Conservation (phyloP, 2,113 vertebrate species). For the Anhinga anhinga region DNA sequence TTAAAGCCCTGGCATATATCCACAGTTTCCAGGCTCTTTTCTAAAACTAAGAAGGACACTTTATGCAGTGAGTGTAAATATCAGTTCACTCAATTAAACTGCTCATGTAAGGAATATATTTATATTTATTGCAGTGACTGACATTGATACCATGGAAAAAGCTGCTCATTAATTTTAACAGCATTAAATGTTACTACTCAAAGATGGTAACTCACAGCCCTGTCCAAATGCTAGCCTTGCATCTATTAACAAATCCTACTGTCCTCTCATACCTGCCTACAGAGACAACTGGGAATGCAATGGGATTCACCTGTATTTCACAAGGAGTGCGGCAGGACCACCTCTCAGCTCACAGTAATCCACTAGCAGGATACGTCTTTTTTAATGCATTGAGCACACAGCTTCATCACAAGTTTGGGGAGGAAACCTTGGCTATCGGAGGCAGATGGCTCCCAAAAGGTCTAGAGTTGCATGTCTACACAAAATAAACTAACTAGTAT, state of each 20-base stretch:
- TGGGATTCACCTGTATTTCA: background rate
- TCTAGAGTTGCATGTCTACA: background rate
- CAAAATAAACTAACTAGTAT: background rate
- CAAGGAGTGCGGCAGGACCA: background rate
- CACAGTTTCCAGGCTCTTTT: background rate
- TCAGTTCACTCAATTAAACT: background rate
- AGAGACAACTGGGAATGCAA: background rate
- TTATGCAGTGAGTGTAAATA: background rate
- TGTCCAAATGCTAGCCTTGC: background rate
- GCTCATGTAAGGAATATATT: background rate
- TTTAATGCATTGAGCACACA: background rate
- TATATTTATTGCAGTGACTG: background rate
- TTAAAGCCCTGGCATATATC: constrained; percentile 32
- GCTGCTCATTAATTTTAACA: background rate
- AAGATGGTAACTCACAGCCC: background rate
- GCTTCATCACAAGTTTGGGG: background rate
- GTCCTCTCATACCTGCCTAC: background rate
- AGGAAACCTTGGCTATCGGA: background rate
- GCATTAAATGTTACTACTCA: background rate
- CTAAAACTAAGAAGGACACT: constrained; percentile 23
- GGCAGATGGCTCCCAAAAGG: background rate
- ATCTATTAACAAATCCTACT: background rate
- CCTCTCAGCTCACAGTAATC: background rate
- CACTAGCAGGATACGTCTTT: background rate
- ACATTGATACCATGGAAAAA: background rate